Conservation (phyloP, 1,140 invertebrate species). For the Drosophila sp. region DNA sequence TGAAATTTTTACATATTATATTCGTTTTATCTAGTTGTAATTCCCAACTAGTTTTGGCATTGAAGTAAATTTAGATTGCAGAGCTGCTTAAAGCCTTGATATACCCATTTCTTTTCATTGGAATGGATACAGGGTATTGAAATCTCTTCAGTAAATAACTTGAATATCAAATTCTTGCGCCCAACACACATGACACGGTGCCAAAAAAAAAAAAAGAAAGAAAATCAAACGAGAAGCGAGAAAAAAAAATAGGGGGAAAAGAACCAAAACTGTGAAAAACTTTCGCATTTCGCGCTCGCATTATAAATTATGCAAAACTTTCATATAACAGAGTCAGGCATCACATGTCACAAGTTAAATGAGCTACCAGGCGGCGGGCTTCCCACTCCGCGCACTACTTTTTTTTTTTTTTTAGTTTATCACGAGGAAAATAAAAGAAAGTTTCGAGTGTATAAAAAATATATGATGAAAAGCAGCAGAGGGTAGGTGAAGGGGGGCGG, state of each 20-base stretch:
- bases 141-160: not conserved
- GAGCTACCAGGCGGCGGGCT: conserved; percentile 22
- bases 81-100: not conserved
- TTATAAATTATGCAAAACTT: conserved; percentile 73
- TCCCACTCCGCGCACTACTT: not conserved
- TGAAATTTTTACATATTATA: no score
- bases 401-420: conserved; percentile 27
- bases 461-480: conserved; percentile 27
- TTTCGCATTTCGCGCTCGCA: conserved; percentile 63
- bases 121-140: not conserved
- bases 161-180: conserved; percentile 1
- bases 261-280: conserved; percentile 33
- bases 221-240: not conserved
- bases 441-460: conserved; percentile 50
- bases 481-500: not conserved
- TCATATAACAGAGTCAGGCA: conserved; percentile 61
- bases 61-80: no score
- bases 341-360: conserved; percentile 68
- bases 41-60: no score
- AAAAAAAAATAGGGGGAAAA: conserved; percentile 11
- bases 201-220: not conserved
- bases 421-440: conserved; percentile 50
- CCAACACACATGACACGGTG: not conserved
- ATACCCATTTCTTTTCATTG: not conserved
- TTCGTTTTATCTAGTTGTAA: no score